Conservation (phyloP, 2,797 vertebrate species). For the Percopsis omiscomaycus region DNA sequence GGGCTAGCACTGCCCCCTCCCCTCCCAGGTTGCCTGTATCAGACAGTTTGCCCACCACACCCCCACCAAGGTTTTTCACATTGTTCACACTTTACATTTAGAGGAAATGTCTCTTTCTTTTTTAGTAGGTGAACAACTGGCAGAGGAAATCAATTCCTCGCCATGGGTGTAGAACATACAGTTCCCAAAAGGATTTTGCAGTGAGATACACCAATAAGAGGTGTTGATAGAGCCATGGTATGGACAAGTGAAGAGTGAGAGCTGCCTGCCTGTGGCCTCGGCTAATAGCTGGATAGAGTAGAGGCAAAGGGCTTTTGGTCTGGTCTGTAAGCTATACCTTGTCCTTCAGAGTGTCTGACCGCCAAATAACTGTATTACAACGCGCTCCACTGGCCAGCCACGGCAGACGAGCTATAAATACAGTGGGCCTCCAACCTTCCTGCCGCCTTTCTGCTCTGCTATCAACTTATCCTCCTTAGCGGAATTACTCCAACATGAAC, state of each 20-base stretch:
- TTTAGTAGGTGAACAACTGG: neutral
- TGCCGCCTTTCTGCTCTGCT: constrained; percentile 26
- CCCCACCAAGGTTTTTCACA: neutral
- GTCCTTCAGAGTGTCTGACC: constrained; percentile 42
- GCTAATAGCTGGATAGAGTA: neutral
- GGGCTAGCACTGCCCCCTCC: neutral
- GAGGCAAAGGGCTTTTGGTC: too few relatives aligned
- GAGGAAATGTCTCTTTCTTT: constrained; percentile 38
- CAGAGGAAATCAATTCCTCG: constrained; percentile 35
- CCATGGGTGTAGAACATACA: constrained; percentile 9
- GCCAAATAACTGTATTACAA: constrained; percentile 74
- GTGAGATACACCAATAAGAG: neutral
- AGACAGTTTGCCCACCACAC: neutral
- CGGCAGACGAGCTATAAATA: constrained; percentile 72
- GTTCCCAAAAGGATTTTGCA: constrained; percentile 17
- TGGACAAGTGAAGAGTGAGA: neutral
- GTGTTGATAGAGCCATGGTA: neutral
- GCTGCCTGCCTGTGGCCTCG: too few relatives aligned
- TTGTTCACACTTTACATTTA: constrained; percentile 24
- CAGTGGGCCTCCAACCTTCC: constrained; percentile 22
- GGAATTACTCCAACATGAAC: constrained; percentile 43
- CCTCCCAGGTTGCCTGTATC: neutral
- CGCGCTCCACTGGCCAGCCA: constrained; percentile 54
- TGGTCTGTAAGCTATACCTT: constrained; percentile 14
- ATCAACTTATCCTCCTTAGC: constrained; percentile 30